A percentile compares a stretch with the other conserved stretches of the same genome.
phyloP scores from a whole-genome alignment of 1,140 invertebrate genomes.

The Neodiprion fabricii region DNA sequence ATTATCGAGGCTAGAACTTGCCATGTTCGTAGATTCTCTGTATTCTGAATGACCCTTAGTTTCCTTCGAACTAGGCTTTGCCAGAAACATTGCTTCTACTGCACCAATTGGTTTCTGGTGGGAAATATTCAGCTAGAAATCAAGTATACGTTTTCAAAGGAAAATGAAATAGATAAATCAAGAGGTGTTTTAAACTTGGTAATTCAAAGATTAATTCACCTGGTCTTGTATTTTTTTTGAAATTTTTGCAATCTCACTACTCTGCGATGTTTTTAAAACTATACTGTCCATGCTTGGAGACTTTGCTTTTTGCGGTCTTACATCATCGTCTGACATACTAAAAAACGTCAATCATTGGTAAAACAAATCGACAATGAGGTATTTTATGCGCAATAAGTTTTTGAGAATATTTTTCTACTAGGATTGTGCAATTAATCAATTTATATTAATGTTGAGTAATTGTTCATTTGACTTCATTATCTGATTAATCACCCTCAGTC shows the following conservation, averaged over 20 bases:
- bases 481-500: no score
- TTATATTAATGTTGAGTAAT: no score
- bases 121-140: slow-evolving; percentile 41
- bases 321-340: slow-evolving; percentile 39
- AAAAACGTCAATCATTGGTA: neutral
- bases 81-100: slow-evolving; percentile 52
- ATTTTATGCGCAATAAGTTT: neutral
- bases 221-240: slow-evolving; percentile 47
- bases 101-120: slow-evolving; percentile 46
- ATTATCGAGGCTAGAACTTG: slow-evolving; percentile 28
- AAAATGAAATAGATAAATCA: slow-evolving; percentile 15
- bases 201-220: slow-evolving; percentile 27
- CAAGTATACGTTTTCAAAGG: slow-evolving; percentile 11
- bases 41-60: slow-evolving; percentile 16
- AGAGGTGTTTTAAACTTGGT: slow-evolving; percentile 14
- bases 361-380: neutral
- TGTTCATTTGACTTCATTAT: no score
- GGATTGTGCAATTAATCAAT: no score
- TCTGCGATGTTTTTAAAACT: slow-evolving; percentile 45
- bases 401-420: neutral
- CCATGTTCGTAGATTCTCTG: slow-evolving; percentile 21
- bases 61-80: slow-evolving; percentile 29
- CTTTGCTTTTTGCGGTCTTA: slow-evolving; percentile 11
- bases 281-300: slow-evolving; percentile 33
- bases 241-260: slow-evolving; percentile 48